Evolutionary conservation across 2,113 vertebrate genomes (phyloP), one percentile per base, ranked within the genome.

Genomic region (Tragelaphus strepsiceros): DNA sequence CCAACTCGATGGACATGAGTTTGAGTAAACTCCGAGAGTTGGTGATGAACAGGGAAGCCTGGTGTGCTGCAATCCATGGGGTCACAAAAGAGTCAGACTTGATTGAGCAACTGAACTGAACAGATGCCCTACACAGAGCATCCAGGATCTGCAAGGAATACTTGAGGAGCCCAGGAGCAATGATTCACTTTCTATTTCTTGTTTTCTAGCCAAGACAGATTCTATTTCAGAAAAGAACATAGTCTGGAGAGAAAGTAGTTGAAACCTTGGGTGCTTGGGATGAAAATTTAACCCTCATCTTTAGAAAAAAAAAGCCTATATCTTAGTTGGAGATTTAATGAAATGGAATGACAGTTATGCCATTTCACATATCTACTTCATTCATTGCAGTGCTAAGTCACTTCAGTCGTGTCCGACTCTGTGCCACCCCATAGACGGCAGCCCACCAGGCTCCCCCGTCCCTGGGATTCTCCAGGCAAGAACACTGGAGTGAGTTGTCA

Each of bases 261-360:
- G 85, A 97, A 96, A 85, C 8, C 39, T 83, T 91, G 6, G 49
- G 91, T 94, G 53, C 78, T 86, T 80, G 62, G 74, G 90, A 96
- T 96, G 96, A 96, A 97, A 97, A 81, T 84, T 64, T 81, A 96
- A 91, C 86, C 86, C 96, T 97, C 56, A 91, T 93, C 91, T 96
- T 97, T 83, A 83, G 67, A 59, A 35, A 59, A 59, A 56, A 35
- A 74, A 32, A 15, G 26, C 9, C 12, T 56, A 12, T 39, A 32
- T 92, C 81, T 59, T 96, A 46, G 71, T 39, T 87, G 88, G 82
- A 71, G 64, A 88, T 93, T 96, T 91, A 58, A 58, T 53, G 61
- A 80, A 56, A 35, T 74, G 46, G 22, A 93, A 80, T 83, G 89
- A 91, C 46, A 86, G 61, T 49, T 59, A 24, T 13, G 22, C 32